phyloP scores from a whole-genome alignment of 2,797 vertebrate species.

The Ceryle rudis region DNA sequence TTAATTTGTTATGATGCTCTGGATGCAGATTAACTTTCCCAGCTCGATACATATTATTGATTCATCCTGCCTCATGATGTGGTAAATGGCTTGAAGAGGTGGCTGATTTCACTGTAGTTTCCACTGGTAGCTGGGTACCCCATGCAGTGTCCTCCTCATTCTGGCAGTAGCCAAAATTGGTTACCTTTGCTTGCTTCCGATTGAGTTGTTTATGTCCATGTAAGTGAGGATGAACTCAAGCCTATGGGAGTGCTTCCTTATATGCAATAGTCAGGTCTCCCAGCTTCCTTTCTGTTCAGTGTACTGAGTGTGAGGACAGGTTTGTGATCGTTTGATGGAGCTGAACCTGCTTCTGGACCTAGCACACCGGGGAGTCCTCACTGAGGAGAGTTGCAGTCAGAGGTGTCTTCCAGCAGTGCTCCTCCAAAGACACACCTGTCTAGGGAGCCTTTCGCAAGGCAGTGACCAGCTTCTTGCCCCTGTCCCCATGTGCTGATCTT shows the following conservation, averaged over 20 bases:
- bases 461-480: neutral
- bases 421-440: neutral
- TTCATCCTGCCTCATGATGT: constrained; percentile 19
- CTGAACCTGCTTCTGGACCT: neutral
- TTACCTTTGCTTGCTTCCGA: neutral
- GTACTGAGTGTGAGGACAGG: neutral
- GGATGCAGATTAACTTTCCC: constrained; percentile 64
- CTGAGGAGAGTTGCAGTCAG: neutral
- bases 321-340: neutral
- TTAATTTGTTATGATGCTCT: constrained; percentile 71
- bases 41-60: constrained; percentile 61
- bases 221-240: neutral
- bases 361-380: neutral
- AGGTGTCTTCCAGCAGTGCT: neutral
- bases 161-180: neutral
- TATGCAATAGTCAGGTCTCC: neutral
- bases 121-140: neutral
- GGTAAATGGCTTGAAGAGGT: neutral
- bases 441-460: neutral
- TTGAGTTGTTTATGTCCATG: neutral
- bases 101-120: neutral
- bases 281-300: neutral
- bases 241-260: neutral
- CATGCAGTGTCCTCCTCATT: neutral
- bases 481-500: neutral